phyloP scores from a whole-genome alignment of 2,797 vertebrate species.

The Epinephelus coioides region DNA sequence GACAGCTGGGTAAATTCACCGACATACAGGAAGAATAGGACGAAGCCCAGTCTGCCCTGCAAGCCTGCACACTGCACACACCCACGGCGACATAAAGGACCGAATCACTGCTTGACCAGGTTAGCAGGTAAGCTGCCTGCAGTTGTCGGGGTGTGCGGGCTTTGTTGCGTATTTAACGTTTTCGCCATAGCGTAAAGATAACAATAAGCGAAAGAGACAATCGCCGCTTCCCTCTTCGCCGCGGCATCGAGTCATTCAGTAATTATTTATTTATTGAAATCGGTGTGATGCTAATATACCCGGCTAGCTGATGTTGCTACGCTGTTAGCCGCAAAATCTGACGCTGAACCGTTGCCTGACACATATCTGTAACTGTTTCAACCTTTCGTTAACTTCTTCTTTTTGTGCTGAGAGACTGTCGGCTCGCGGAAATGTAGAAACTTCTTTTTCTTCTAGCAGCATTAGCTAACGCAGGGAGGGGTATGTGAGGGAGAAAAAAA shows the following conservation, averaged over 20 bases:
- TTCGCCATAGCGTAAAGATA: neutral
- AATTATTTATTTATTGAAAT: conserved; percentile 33
- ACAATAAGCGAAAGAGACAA: neutral
- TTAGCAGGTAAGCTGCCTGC: conserved; percentile 75
- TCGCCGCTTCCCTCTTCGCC: neutral
- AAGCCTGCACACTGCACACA: conserved; percentile 17
- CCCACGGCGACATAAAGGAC: conserved; percentile 51
- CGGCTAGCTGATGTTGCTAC: conserved; percentile 26
- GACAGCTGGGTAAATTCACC: conserved; percentile 82
- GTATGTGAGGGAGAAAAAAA: conserved; percentile 41
- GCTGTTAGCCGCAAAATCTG: neutral
- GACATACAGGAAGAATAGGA: conserved; percentile 82
- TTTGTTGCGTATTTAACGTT: rapidly evolving
- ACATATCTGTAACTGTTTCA: rapidly evolving
- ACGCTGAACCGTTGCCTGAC: neutral
- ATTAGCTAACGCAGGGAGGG: conserved; percentile 58
- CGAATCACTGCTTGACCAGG: conserved; percentile 68
- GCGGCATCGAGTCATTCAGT: conserved; percentile 36
- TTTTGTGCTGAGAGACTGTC: rapidly evolving
- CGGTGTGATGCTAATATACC: conserved; percentile 64
- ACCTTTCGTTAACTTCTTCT: neutral
- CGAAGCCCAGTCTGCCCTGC: conserved; percentile 48
- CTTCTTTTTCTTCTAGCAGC: conserved; percentile 42
- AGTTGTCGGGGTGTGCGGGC: rapidly evolving
- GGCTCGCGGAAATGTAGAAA: conserved; percentile 23